Base-by-base conservation (phyloP, 2,797 vertebrate species). In the Naso thynnoides region DNA sequence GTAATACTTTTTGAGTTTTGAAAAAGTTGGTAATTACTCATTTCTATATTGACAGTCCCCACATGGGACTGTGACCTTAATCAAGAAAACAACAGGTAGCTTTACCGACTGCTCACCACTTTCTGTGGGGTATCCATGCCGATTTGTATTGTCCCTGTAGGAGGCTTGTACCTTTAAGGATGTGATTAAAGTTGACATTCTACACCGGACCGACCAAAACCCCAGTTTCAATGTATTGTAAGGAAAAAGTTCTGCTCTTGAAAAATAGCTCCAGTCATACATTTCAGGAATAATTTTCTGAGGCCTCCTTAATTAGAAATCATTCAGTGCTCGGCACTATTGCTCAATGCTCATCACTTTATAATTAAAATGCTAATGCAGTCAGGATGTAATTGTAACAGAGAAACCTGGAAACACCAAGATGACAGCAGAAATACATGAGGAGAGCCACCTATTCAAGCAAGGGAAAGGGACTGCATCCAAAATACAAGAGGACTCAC, bases 361-460 rank as follows among this genome's bases (percentile, higher is more conserved):
- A 80, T 88, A 90, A 92, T 91, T 92, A 91, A 92, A 94, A 91
- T 92, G 87, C 80, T 79, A 89, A 93, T 91, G 86, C 67, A 79
- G 63, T 41, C 56, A 75, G 80, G 59, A 78, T 89, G 84, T 81
- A 66, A 91, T 88, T 85, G 82, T 92, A 85, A 76, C 76, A 83
- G 59, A 86, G 70, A 83, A 86, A 86, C 57, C 50, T 78, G 62
- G 31, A 75, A 70, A 83, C 47, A 54, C 76, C 38, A 38, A 73
- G 77, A 71, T 82, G 68, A 81, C 73, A 62, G 78, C 44, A 61
- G 79, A 78, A 79, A 75, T 41, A 44, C 75, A 65, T 73, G 77
- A 61, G 48, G 78, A 78, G 59, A 63, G 74, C 54, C 73, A 77
- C 57, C 71, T 63, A 74, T 69, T 68, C 79, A 48, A 69, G 76